Conservation (phyloP, 1,140 invertebrate species). For the Bombus soroeensis region DNA sequence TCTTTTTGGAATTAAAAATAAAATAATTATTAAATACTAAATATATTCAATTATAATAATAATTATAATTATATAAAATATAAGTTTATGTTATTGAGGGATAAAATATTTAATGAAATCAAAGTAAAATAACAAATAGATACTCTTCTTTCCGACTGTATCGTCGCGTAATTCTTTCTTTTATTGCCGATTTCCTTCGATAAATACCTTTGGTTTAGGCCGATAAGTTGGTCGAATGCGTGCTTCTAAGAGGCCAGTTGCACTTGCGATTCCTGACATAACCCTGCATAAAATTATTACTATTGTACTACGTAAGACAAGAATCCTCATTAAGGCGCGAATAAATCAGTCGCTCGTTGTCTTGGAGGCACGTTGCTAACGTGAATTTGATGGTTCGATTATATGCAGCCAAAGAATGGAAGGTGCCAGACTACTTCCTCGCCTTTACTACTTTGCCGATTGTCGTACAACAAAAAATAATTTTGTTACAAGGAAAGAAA, state of each 20-base stretch:
- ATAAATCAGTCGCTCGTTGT: constrained; percentile 1
- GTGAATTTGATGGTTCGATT: constrained; percentile 59
- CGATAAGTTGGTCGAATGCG: constrained; percentile 73
- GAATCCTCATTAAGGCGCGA: neutral
- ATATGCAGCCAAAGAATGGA: neutral
- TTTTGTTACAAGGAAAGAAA: neutral
- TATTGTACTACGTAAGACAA: neutral
- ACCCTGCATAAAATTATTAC: neutral
- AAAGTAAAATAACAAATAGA: neutral
- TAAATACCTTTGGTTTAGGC: constrained; percentile 75
- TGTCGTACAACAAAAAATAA: neutral
- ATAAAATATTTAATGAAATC: neutral
- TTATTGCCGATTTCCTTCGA: neutral
- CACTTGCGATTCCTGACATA: constrained; percentile 76
- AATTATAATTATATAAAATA: too few species aligned
- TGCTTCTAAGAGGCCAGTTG: constrained; percentile 79
- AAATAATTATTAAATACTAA: too few species aligned
- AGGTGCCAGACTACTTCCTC: neutral
- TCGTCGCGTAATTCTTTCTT: neutral
- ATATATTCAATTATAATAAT: too few species aligned
- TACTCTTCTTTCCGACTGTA: too few species aligned
- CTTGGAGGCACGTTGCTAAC: constrained; percentile 54
- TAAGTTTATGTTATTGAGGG: neutral
- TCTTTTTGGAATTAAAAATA: neutral
- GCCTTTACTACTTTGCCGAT: neutral